Percentiles rank a stretch among this genome's conserved stretches.
These are phyloP conservation scores for Temnothorax unifasciatus DNA, from an alignment of 2,888 invertebrate genomes.

Conservation along the genomic window DNA sequence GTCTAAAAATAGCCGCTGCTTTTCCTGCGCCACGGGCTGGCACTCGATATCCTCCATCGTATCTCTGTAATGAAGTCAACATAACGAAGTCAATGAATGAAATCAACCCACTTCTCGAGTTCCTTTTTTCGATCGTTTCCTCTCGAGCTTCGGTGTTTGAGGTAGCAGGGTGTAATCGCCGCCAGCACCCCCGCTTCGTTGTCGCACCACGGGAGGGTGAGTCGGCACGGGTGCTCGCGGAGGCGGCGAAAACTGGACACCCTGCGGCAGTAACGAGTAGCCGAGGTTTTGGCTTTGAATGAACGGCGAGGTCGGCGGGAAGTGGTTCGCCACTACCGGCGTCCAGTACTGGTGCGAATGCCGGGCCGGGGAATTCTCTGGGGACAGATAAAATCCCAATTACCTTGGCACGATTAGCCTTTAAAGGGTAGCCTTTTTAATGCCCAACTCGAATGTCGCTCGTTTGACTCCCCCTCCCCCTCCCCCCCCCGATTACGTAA, in stretches of 20 bases:
- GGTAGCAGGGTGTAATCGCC: slow-evolving; percentile 84
- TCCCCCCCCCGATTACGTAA: neutral
- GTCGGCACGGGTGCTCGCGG: slow-evolving; percentile 76
- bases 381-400: slow-evolving; percentile 59
- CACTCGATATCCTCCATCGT: slow-evolving; percentile 12
- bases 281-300: slow-evolving; percentile 80
- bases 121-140: slow-evolving; percentile 83
- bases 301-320: slow-evolving; percentile 91
- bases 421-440: slow-evolving; percentile 3
- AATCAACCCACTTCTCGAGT: slow-evolving; percentile 80
- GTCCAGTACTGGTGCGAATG: slow-evolving; percentile 89
- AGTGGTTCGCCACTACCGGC: slow-evolving; percentile 91
- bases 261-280: slow-evolving; percentile 83
- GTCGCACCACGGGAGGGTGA: slow-evolving; percentile 78
- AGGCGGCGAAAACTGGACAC: slow-evolving; percentile 82
- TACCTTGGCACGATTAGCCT: neutral
- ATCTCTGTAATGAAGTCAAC: slow-evolving; percentile 23
- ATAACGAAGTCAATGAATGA: slow-evolving; percentile 20
- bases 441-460: neutral
- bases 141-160: slow-evolving; percentile 84
- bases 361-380: slow-evolving; percentile 87
- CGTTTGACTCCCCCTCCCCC: neutral
- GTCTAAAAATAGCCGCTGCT: slow-evolving; percentile 9
- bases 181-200: slow-evolving; percentile 82
- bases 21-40: neutral